Conservation (phyloP, 2,888 invertebrate genomes). For the Volucella zonaria region DNA sequence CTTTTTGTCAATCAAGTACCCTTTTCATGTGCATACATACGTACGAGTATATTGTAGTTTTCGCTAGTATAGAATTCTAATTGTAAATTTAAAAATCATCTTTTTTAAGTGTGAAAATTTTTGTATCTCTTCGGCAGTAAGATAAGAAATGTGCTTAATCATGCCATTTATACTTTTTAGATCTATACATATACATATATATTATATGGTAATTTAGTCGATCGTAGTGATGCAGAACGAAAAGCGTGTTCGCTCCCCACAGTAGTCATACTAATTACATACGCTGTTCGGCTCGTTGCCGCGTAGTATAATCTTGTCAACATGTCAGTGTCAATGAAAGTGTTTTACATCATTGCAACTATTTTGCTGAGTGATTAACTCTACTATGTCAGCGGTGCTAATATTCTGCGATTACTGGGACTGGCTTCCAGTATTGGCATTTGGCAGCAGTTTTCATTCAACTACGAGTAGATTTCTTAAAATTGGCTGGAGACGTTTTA, state of each 20-base stretch:
- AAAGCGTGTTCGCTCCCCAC: too few relatives aligned
- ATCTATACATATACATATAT: too few relatives aligned
- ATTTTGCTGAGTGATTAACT: not conserved
- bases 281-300: not conserved
- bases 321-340: constrained; percentile 15
- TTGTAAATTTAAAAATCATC: too few relatives aligned
- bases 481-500: constrained; percentile 64
- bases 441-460: constrained; percentile 73
- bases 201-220: not conserved
- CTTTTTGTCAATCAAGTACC: too few relatives aligned
- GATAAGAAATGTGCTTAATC: too few relatives aligned
- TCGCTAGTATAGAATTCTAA: too few relatives aligned
- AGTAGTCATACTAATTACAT: not conserved
- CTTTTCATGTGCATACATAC: too few relatives aligned
- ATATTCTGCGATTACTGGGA: constrained; percentile 76
- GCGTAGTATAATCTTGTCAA: not conserved
- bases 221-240: not conserved
- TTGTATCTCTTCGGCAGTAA: too few relatives aligned
- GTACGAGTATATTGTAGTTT: too few relatives aligned
- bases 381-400: constrained; percentile 42
- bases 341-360: not conserved
- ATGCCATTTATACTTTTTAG: too few relatives aligned
- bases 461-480: constrained; percentile 72
- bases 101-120: too few relatives aligned
- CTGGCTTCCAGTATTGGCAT: constrained; percentile 75